Base-by-base conservation (phyloP, 2,888 invertebrate genomes). In the Acleris laterana region DNA sequence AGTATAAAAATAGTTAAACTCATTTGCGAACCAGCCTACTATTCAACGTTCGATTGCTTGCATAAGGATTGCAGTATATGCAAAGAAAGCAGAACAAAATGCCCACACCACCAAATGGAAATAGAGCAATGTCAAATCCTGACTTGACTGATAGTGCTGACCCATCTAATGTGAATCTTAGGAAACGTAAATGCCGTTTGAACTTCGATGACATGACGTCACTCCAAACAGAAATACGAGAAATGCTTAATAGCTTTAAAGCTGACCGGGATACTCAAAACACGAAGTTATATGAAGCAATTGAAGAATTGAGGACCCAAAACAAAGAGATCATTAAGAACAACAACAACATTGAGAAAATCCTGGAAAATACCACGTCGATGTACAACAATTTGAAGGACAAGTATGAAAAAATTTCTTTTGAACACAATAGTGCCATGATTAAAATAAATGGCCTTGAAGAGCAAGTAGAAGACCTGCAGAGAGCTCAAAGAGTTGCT, bases 241-340 rank as follows among this genome's bases (percentile, higher is more conserved):
- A 58, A 0, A 58, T 58, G 38, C 19, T 58, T 2, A n/a, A 16
- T 58, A 28, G 7, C 25, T 48, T 58, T 46, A 58, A 58, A 5
- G 3, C 13, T 0, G 48, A 58, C 6, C 17, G 58, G 13, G 48
- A 48, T 11, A 5, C 28, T 0, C 19, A 58, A 32, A 48, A 48
- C 11, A 11, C 5, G 5, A n/a, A 59, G 13, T 42, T 42, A 3
- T 7, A 25, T 25, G 25, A 25, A 25, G 25, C 6, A 25, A 25
- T 25, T 25, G 25, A 25, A 25, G 25, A 25, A 25, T 25, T 25
- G 25, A 25, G 25, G 25, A 25, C 25, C 25, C 6, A 57, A 28
- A 44, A 57, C n/a, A 46, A 46, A 13, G n/a, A 57, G 3, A 46
- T 57, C 4, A 42, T 44, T 3, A 19, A 56, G 17, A 44, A 44